These are phyloP conservation scores for Phrynosoma blainvillii DNA, from an alignment of 2,113 vertebrate genomes.

Conservation along the genomic window DNA sequence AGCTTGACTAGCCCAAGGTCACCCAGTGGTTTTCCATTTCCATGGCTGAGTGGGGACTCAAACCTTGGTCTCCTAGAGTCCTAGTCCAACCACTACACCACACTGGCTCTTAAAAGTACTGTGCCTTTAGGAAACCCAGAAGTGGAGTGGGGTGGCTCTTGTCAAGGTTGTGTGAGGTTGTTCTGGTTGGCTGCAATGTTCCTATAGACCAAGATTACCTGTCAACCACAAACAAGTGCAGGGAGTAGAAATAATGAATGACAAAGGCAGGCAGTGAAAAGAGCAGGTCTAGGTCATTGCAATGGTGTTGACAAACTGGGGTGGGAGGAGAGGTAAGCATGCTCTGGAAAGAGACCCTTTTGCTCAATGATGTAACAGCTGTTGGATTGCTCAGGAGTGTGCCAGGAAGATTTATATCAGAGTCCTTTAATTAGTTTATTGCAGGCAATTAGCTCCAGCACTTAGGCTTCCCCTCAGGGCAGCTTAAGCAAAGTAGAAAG, in stretches of 20 bases:
- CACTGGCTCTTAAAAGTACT: neutral
- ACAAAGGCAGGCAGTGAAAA: neutral
- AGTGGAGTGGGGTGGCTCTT: neutral
- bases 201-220: neutral
- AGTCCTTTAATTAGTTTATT: slow-evolving; percentile 59
- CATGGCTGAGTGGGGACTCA: too few relatives aligned
- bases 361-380: rapidly evolving
- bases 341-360: neutral
- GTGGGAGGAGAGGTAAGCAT: neutral
- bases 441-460: slow-evolving; percentile 69
- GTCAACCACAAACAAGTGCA: neutral
- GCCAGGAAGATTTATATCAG: slow-evolving; percentile 60
- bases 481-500: slow-evolving; percentile 29
- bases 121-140: neutral
- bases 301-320: slow-evolving; percentile 9
- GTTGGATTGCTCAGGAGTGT: neutral
- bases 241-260: neutral
- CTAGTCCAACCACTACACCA: too few relatives aligned
- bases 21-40: too few relatives aligned
- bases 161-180: neutral
- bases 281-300: neutral
- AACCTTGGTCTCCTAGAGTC: too few relatives aligned
- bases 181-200: neutral
- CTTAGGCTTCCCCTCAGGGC: slow-evolving; percentile 61
- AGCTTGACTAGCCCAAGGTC: too few relatives aligned